Evolutionary conservation across 2,113 vertebrate genomes (phyloP).

Genomic region (Misgurnus mizolepis): DNA sequence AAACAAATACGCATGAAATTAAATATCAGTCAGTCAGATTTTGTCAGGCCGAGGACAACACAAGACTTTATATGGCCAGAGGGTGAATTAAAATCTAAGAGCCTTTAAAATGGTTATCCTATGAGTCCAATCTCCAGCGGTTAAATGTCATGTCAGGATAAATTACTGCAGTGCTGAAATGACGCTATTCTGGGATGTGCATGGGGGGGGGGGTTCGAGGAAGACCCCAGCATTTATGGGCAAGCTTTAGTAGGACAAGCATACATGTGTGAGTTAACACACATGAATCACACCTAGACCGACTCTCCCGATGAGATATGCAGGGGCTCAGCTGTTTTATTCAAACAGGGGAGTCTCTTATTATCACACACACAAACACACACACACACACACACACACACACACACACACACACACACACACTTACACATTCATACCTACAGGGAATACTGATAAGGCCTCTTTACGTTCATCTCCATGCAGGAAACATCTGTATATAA

Average conservation of each 20-base stretch:
- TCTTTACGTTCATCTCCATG: not conserved
- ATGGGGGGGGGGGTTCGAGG: not conserved
- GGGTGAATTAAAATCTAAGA: not conserved
- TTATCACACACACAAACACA: constrained; percentile 26
- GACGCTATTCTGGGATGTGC: not conserved
- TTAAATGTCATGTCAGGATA: constrained; percentile 22
- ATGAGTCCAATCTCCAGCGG: not conserved
- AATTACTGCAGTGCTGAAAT: constrained; percentile 22
- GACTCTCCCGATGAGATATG: constrained; percentile 4
- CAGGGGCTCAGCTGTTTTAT: constrained; percentile 41
- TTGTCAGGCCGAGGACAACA: not conserved
- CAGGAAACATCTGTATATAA: not conserved
- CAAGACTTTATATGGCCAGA: not conserved
- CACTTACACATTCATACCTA: constrained; percentile 4
- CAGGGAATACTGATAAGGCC: constrained; percentile 12
- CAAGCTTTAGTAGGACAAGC: not conserved
- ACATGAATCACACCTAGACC: constrained; percentile 6
- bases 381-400: constrained; percentile 20
- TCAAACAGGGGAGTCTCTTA: constrained; percentile 28
- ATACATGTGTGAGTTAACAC: not conserved
- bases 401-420: constrained; percentile 18
- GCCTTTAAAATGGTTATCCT: constrained; percentile 16
- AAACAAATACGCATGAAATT: constrained; percentile 4
- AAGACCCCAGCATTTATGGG: not conserved
- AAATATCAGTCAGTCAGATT: not conserved